phyloP scores from a whole-genome alignment of 2,113 vertebrate genomes.

The Ellobius talpinus region DNA sequence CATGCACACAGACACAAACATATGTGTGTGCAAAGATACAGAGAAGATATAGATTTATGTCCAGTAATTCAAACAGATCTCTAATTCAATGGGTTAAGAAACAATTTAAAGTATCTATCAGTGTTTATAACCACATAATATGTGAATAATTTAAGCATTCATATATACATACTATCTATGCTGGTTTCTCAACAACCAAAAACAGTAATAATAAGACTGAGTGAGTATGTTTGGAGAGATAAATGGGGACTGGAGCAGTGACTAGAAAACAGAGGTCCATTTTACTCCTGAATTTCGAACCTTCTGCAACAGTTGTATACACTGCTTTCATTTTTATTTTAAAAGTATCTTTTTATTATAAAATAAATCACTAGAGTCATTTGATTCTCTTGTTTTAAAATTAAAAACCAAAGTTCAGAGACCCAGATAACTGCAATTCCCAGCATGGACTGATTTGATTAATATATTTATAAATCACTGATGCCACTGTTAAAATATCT shows the following conservation, averaged over 20 bases:
- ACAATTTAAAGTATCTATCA: not conserved
- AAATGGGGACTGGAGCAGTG: not conserved
- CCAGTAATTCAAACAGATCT: not conserved
- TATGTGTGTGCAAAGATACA: not conserved
- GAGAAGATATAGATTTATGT: not conserved
- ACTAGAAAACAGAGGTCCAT: not conserved
- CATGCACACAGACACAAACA: not conserved
- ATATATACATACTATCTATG: not conserved
- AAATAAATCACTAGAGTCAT: constrained; percentile 17
- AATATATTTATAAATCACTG: constrained; percentile 25
- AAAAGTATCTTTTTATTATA: constrained; percentile 14
- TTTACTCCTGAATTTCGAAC: not conserved
- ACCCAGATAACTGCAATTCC: not conserved
- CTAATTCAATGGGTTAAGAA: not conserved
- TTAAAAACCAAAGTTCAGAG: constrained; percentile 53
- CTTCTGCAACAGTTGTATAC: not conserved
- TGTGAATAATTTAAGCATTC: not conserved
- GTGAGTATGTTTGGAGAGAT: not conserved
- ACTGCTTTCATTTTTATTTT: constrained; percentile 33
- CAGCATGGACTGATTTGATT: constrained; percentile 38
- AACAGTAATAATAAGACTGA: not conserved
- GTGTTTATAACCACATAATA: not conserved
- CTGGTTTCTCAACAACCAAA: not conserved
- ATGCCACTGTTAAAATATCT: constrained; percentile 54
- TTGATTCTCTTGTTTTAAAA: constrained; percentile 57